Percentiles rank a stretch among this genome's conserved stretches.
Evolutionary conservation across 2,888 invertebrate species (phyloP).

Genomic region (Cerastis leucographa): DNA sequence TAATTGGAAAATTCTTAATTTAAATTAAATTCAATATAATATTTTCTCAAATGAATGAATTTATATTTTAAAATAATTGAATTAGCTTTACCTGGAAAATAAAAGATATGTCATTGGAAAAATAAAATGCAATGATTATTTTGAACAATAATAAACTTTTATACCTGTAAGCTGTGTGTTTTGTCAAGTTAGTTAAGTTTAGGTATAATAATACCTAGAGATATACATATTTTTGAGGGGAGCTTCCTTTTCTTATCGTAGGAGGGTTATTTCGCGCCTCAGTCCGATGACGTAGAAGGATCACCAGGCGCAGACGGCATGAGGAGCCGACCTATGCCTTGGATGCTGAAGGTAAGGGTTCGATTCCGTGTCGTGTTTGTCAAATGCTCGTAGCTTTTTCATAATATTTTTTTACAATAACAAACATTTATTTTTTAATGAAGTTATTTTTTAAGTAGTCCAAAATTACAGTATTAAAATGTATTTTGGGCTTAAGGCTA

Average conservation of each 20-base stretch:
- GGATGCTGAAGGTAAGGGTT: conserved; percentile 79
- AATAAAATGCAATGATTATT: conserved; percentile 17
- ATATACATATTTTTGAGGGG: conserved; percentile 73
- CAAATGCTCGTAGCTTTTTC: conserved; percentile 33
- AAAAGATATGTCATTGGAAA: conserved; percentile 5
- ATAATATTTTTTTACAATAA: neutral
- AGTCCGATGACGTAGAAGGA: conserved; percentile 73
- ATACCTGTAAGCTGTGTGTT: neutral
- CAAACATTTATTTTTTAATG: neutral
- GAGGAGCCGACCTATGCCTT: conserved; percentile 77
- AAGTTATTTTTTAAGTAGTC: neutral
- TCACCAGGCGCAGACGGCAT: conserved; percentile 70
- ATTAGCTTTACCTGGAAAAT: conserved; percentile 16
- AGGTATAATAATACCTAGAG: conserved; percentile 58
- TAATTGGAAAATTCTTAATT: conserved; percentile 46
- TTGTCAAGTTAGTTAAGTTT: conserved; percentile 39
- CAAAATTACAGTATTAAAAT: neutral
- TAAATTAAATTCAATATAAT: conserved; percentile 11
- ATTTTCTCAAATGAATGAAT: neutral
- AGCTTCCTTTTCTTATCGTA: conserved; percentile 73
- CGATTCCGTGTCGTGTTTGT: conserved; percentile 55
- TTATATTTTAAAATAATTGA: conserved; percentile 29
- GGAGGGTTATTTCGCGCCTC: conserved; percentile 78
- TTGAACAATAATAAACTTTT: neutral
- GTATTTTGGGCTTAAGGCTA: neutral